Evolutionary conservation across 2,113 vertebrate genomes (phyloP).

Genomic region (Dendrocopos noguchii): DNA sequence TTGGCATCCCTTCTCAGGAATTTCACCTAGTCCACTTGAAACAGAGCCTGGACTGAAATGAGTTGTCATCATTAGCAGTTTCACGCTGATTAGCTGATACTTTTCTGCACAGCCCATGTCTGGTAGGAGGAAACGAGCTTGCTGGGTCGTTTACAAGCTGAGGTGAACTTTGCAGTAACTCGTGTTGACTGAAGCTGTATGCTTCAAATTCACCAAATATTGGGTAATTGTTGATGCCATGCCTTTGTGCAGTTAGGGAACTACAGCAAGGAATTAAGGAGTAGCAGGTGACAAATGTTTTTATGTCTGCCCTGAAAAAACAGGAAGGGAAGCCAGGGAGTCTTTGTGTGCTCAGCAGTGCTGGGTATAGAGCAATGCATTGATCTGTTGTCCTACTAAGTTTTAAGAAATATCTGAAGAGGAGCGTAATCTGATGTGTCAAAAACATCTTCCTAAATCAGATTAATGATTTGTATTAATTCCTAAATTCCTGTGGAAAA

Average conservation of each 20-base stretch:
- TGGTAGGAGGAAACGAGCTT: not conserved
- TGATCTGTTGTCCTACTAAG: not conserved
- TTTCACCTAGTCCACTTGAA: not conserved
- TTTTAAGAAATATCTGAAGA: not conserved
- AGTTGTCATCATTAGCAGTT: not conserved
- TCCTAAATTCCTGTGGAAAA: not conserved
- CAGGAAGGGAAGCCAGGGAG: not conserved
- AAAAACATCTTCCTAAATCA: not conserved
- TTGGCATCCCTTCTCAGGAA: not conserved
- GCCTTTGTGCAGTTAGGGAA: not conserved
- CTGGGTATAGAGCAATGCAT: not conserved
- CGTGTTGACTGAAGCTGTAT: not conserved
- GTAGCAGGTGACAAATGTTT: not conserved
- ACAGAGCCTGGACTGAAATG: not conserved
- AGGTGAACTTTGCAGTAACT: not conserved
- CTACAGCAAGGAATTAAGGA: not conserved
- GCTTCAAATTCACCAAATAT: not conserved
- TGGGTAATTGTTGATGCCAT: not conserved
- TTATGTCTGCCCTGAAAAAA: not conserved
- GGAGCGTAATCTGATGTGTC: not conserved
- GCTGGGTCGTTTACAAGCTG: not conserved
- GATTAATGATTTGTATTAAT: slow-evolving; percentile 16
- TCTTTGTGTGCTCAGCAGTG: not conserved
- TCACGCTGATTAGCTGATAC: not conserved
- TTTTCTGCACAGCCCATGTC: not conserved